Evolutionary conservation across 2,113 vertebrate genomes (phyloP), one percentile per base, ranked within the genome.

Genomic region (Hippocampus mohnikei): DNA sequence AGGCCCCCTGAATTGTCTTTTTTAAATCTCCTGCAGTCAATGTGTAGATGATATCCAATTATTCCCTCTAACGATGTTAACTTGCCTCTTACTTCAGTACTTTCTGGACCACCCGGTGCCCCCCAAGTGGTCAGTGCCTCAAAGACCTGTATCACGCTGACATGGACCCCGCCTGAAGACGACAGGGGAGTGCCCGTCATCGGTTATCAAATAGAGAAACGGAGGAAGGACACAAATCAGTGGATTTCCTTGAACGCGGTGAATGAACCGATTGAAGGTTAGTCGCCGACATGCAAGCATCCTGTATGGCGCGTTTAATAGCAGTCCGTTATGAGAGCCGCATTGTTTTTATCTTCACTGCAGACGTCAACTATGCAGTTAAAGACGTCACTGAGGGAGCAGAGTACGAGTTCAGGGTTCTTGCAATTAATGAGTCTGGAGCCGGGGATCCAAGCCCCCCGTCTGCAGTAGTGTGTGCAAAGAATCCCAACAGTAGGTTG

Each of bases 361-460:
- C 86, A 95, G 95, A 77, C 5, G 91, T 80, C 72, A 93, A 84
- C 53, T 94, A 89, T 62, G 89, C 85, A 0, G 91, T 95, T n/a
- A 87, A 66, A 12, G 87, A 88, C n/a, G 25, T 97, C 55, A 88
- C 90, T 56, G 93, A 91, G 15, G 96, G 94, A 37, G 72, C 92
- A 58, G 93, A 93, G 70, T 96, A 96, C 0, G 93, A 96, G 75
- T 98, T 96, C 73, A 92, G 95, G 0, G 93, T 98, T 85, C 90
- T 90, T 3, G 95, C 94, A 1, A 89, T 97, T 79, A 94, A 94
- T 67, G 87, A 89, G 61, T 92, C 94, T 0, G 96, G 95, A 11
- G 8, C 74, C 0, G 95, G 95, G 60, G 93, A 95, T n/a, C 86
- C 88, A 12, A 96, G 96, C 42, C 83, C 84, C 0, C 91, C 94